Conservation (phyloP, 2,113 vertebrate genomes). For the Vireo altiloquus region DNA sequence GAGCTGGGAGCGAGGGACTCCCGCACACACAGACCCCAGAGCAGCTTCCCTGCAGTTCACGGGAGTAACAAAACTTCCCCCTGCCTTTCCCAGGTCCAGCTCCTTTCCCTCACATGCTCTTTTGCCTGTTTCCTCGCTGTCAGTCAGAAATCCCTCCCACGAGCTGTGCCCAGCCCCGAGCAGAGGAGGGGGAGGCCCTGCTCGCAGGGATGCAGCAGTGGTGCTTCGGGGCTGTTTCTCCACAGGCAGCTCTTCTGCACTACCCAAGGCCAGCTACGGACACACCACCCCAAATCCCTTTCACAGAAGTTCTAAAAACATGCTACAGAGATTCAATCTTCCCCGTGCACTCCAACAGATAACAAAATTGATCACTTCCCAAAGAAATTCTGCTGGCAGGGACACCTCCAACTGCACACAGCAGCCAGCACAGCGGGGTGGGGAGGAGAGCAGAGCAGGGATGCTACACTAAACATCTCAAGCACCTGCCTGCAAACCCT, state of each 20-base stretch:
- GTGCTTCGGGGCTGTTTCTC: background rate
- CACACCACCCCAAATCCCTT: background rate
- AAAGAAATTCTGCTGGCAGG: background rate
- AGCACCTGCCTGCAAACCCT: background rate
- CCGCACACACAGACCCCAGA: rapidly evolving
- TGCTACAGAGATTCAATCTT: background rate
- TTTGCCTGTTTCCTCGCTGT: slow-evolving; percentile 9
- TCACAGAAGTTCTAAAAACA: background rate
- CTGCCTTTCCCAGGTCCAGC: slow-evolving; percentile 10
- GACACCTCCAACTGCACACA: background rate
- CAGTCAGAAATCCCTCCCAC: slow-evolving; percentile 61
- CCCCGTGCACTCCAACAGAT: rapidly evolving
- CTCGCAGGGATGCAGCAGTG: background rate
- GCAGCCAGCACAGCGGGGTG: rapidly evolving
- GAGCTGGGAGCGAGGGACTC: rapidly evolving
- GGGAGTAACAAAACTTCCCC: background rate
- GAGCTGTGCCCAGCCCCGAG: background rate
- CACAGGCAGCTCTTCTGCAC: background rate
- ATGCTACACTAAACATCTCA: background rate
- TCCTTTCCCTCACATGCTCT: slow-evolving; percentile 45
- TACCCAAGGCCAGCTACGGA: background rate
- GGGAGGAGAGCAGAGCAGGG: background rate
- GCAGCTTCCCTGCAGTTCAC: background rate
- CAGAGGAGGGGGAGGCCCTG: slow-evolving; percentile 16
- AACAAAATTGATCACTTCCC: rapidly evolving